A percentile compares a stretch with the other conserved stretches of the same genome.
phyloP scores from a whole-genome alignment of 2,113 vertebrate genomes.

The Percopsis transmontana region DNA sequence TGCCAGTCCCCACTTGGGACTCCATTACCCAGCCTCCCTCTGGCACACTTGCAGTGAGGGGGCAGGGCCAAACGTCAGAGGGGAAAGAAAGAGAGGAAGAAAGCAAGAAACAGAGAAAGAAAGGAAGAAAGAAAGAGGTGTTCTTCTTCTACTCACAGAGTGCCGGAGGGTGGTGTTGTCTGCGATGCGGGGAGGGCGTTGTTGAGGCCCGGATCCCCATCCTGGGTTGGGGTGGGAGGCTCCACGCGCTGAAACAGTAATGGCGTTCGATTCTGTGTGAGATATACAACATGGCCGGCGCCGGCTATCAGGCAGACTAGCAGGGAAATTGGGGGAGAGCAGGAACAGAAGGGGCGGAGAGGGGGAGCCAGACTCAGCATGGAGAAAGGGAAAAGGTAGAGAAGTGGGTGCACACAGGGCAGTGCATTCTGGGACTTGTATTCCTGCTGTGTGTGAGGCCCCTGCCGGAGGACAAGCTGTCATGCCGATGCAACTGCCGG shows the following conservation, averaged over 20 bases:
- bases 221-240: conserved; percentile 87
- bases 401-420: not conserved
- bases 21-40: not conserved
- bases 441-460: conserved; percentile 31
- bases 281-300: conserved; percentile 81
- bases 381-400: conserved; percentile 18
- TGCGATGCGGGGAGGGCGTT: conserved; percentile 83
- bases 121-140: conserved; percentile 8
- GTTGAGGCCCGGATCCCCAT: conserved; percentile 81
- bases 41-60: conserved; percentile 1
- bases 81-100: conserved; percentile 4
- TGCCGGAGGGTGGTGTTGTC: conserved; percentile 70
- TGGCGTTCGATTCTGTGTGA: conserved; percentile 92
- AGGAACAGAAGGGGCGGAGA: conserved; percentile 59
- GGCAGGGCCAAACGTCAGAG: not conserved
- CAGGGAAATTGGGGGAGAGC: conserved; percentile 71
- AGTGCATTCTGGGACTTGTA: conserved; percentile 46
- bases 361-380: conserved; percentile 4
- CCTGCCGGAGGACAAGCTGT: conserved; percentile 22
- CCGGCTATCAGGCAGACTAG: conserved; percentile 82
- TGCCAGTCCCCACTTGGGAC: not conserved
- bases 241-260: conserved; percentile 99
- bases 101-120: conserved; percentile 2
- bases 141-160: conserved; percentile 80
- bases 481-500: not conserved